Evolutionary conservation across 2,797 vertebrate genomes (phyloP).

Genomic region (Arrhamphus sclerolepis): DNA sequence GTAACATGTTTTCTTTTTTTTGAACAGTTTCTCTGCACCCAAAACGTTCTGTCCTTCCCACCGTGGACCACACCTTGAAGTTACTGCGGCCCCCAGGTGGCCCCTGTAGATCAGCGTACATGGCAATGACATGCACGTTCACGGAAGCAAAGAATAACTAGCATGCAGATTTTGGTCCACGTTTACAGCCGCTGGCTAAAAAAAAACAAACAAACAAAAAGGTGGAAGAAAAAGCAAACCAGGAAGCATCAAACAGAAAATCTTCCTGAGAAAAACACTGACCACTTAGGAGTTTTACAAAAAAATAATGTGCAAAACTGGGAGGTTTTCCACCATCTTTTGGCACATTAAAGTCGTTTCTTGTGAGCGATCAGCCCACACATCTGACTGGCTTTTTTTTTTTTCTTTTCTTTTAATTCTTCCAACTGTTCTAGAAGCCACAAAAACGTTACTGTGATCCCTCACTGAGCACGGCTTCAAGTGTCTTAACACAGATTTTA

Average conservation of each 20-base stretch:
- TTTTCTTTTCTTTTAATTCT: background rate
- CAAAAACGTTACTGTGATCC: conserved; percentile 28
- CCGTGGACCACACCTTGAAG: conserved; percentile 20
- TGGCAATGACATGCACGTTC: conserved; percentile 56
- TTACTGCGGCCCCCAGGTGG: conserved; percentile 42
- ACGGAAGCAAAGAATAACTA: conserved; percentile 50
- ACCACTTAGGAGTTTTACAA: conserved; percentile 36
- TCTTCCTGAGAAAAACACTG: conserved; percentile 71
- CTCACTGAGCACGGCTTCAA: conserved; percentile 67
- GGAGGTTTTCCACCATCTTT: conserved; percentile 54
- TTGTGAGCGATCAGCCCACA: conserved; percentile 11
- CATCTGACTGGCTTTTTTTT: conserved; percentile 9
- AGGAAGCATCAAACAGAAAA: conserved; percentile 55
- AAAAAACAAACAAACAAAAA: background rate
- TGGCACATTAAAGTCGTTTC: conserved; percentile 70
- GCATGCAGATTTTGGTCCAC: conserved; percentile 73
- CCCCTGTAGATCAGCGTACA: conserved; percentile 67
- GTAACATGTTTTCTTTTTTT: conserved; percentile 29
- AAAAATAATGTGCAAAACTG: conserved; percentile 51
- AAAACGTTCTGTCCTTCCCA: conserved; percentile 5
- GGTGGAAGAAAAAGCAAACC: background rate
- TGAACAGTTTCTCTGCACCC: conserved; percentile 37
- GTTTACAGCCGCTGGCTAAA: conserved; percentile 66
- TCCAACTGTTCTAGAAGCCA: conserved; percentile 10
- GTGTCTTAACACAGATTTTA: conserved; percentile 54